These are phyloP conservation scores for Leguminivora glycinivorella DNA, from an alignment of 1,140 invertebrate genomes.

Conservation along the genomic window DNA sequence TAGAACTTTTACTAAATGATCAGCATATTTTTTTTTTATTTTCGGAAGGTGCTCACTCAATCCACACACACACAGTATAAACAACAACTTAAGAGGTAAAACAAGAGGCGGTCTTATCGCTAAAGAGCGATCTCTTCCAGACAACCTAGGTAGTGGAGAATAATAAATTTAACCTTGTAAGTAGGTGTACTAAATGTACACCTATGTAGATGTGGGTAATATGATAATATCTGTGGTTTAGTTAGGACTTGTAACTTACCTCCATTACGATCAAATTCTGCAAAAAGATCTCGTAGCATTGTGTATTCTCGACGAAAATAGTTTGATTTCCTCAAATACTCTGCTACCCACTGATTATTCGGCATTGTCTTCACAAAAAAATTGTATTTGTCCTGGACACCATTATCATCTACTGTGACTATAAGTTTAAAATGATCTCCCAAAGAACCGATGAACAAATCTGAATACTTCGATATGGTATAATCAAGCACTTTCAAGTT, in stretches of 20 bases:
- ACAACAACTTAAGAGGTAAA: too few species aligned
- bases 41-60: too few species aligned
- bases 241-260: constrained; percentile 38
- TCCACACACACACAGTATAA: too few species aligned
- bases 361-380: constrained; percentile 65
- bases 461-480: constrained; percentile 44
- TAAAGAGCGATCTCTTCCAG: too few species aligned
- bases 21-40: too few species aligned
- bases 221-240: too few species aligned
- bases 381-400: constrained; percentile 33
- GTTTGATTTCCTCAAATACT: constrained; percentile 50
- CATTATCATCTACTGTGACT: constrained; percentile 38
- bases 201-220: too few species aligned
- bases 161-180: too few species aligned
- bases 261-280: constrained; percentile 45
- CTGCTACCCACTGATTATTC: constrained; percentile 50
- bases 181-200: too few species aligned
- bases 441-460: constrained; percentile 55
- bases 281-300: constrained; percentile 56
- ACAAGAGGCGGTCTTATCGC: too few species aligned
- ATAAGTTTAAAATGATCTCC: constrained; percentile 61
- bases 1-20: too few species aligned
- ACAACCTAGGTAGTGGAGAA: too few species aligned
- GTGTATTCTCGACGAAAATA: constrained; percentile 63
- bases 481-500: constrained; percentile 45